Percentiles rank a stretch among this genome's conserved stretches.
Conservation (phyloP, 2,888 invertebrate genomes). For the Herminia tarsipennalis region DNA sequence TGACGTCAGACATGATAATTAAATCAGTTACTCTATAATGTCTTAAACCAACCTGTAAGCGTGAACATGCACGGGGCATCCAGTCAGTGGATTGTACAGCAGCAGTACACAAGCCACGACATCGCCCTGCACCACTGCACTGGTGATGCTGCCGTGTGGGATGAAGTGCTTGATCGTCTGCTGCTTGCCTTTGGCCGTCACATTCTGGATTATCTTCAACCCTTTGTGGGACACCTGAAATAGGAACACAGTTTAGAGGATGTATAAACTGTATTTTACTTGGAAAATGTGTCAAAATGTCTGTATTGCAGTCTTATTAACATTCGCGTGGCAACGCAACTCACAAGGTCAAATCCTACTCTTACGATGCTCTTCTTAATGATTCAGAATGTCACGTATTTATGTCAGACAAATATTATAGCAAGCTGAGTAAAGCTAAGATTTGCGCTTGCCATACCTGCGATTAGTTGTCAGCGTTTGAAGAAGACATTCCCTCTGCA, state of each 20-base stretch:
- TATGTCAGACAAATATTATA: too few relatives aligned
- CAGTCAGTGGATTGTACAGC: slow-evolving; percentile 97
- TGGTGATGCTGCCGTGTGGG: slow-evolving; percentile 96
- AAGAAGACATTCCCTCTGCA: too few relatives aligned
- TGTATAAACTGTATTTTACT: not conserved
- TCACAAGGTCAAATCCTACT: too few relatives aligned
- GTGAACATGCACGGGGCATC: slow-evolving; percentile 97
- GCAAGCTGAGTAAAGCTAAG: too few relatives aligned
- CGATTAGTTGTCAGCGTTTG: too few relatives aligned
- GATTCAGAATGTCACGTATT: too few relatives aligned
- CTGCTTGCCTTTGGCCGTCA: slow-evolving; percentile 80
- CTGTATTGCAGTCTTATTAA: not conserved
- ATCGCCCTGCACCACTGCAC: slow-evolving; percentile 95
- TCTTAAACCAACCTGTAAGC: slow-evolving; percentile 88
- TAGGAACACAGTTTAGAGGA: not conserved
- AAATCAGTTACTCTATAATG: not conserved
- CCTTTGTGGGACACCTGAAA: slow-evolving; percentile 94
- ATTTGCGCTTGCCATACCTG: too few relatives aligned
- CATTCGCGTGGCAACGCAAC: too few relatives aligned
- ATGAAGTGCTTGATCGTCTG: slow-evolving; percentile 96
- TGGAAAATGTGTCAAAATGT: not conserved
- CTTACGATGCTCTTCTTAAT: too few relatives aligned
- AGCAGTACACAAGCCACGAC: slow-evolving; percentile 97
- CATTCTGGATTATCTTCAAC: slow-evolving; percentile 95
- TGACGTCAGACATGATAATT: not conserved